Evolutionary conservation across 2,888 invertebrate genomes (phyloP), one percentile per base, ranked within the genome.

Genomic region (Tenthredo amoena): DNA sequence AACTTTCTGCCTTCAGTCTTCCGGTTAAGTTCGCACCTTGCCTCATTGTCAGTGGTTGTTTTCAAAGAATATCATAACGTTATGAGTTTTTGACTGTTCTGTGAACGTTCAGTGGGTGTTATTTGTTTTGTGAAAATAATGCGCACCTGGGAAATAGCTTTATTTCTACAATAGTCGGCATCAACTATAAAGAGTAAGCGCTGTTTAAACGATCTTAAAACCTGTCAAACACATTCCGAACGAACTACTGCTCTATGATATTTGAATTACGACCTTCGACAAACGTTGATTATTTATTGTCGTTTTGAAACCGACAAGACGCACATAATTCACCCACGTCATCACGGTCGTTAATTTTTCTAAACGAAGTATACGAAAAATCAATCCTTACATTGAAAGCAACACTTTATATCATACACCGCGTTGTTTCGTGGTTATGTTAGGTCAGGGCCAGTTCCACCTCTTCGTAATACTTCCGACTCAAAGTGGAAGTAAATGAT

Each of bases 371-470:
- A 62, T 26, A 62, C 10, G 21, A 10, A 26, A 21, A 26, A 62
- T 26, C n/a, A 10, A 26, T 3, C 2, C 9, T 62, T 62, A 7
- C 18, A 3, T n/a, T 6, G 6, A 50, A 62, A 62, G 9, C 10
- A 0, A 10, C 2, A 26, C 18, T 15, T n/a, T 34, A 37, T 15
- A 43, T 74, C 40, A 40, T 7, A 43, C 72, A 37, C 37, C 26
- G 68, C 68, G 68, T 68, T 68, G 21, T 74, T 74, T 74, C 40
- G n/a, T 68, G 83, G 83, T 83, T 83, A 83, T 83, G 83, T 83
- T 83, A 83, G 83, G 83, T 83, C 68, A 83, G 65, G 47, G 34
- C 83, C 83, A 83, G 47, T 47, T n/a, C 50, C 68, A 31, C 68
- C n/a, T 65, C 15, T 34, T 10, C 55, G 50, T 76, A 40, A 37